These are phyloP conservation scores for Smutsia temminckii DNA, from an alignment of 2,797 vertebrate genomes.

Conservation along the genomic window DNA sequence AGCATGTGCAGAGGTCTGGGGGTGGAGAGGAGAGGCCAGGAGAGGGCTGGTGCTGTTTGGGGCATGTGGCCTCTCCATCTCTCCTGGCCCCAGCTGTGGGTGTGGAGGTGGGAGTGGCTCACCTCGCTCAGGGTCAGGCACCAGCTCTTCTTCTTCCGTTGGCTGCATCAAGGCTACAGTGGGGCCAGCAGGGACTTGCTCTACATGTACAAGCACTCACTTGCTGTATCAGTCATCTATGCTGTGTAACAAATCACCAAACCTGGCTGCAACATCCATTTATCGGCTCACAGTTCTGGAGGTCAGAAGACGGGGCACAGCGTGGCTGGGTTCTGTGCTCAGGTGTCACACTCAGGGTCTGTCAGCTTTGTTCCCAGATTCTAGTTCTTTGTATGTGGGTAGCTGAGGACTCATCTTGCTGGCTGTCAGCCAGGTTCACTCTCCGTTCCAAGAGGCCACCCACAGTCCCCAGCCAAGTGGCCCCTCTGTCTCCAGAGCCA, in stretches of 20 bases:
- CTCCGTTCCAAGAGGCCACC: not conserved
- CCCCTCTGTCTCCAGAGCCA: not conserved
- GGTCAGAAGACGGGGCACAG: fast-evolving
- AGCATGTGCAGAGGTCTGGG: not conserved
- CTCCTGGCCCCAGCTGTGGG: not conserved
- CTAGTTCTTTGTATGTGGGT: not conserved
- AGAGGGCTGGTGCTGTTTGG: not conserved
- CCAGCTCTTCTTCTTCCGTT: not conserved
- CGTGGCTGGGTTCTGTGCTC: not conserved
- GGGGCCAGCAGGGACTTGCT: not conserved
- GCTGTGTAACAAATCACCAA: not conserved
- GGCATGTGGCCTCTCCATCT: not conserved
- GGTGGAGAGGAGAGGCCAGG: not conserved
- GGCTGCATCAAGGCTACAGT: fast-evolving
- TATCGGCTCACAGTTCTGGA: not conserved
- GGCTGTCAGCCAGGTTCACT: not conserved
- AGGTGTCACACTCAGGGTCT: not conserved
- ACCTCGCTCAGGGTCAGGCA: not conserved
- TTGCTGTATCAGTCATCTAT: not conserved
- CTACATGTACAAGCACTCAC: fast-evolving
- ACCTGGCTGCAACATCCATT: not conserved
- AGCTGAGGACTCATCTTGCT: not conserved
- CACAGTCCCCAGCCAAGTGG: not conserved
- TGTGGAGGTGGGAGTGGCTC: not conserved
- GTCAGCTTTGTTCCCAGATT: not conserved